Conservation (phyloP, 2,888 invertebrate species). For the Cerceris rybyensis region DNA sequence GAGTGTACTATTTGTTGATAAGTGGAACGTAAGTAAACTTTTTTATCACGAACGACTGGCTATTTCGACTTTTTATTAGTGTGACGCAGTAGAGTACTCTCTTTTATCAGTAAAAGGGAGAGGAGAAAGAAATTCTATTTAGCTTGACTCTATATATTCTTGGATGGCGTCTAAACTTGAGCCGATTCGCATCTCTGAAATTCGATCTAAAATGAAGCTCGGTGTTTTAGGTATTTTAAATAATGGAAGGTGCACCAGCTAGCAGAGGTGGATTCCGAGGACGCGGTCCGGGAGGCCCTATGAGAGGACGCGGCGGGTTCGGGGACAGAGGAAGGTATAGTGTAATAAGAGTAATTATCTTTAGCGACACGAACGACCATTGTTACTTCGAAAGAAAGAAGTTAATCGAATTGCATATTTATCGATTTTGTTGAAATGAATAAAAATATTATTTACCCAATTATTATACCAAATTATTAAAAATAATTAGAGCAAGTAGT, state of each 20-base stretch:
- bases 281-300: constrained; percentile 75
- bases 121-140: not conserved
- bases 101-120: no score
- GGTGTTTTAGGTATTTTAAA: constrained; percentile 5
- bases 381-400: no score
- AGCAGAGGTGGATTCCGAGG: constrained; percentile 67
- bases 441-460: no score
- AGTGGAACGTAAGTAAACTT: constrained; percentile 63
- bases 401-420: not conserved
- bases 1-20: constrained; percentile 42
- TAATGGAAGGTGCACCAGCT: constrained; percentile 60
- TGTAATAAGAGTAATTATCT: no score
- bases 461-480: no score
- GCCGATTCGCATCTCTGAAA: not conserved
- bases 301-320: constrained; percentile 77
- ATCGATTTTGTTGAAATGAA: not conserved
- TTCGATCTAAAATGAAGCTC: not conserved
- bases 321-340: constrained; percentile 76
- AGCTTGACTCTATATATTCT: not conserved
- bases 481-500: not conserved
- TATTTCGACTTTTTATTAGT: not conserved
- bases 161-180: constrained; percentile 37
- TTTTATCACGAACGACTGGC: not conserved
- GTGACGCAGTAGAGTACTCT: no score
- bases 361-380: no score